A percentile compares a stretch with the other conserved stretches of the same genome.
phyloP scores from a whole-genome alignment of 2,113 vertebrate species.

The Alouatta palliata region DNA sequence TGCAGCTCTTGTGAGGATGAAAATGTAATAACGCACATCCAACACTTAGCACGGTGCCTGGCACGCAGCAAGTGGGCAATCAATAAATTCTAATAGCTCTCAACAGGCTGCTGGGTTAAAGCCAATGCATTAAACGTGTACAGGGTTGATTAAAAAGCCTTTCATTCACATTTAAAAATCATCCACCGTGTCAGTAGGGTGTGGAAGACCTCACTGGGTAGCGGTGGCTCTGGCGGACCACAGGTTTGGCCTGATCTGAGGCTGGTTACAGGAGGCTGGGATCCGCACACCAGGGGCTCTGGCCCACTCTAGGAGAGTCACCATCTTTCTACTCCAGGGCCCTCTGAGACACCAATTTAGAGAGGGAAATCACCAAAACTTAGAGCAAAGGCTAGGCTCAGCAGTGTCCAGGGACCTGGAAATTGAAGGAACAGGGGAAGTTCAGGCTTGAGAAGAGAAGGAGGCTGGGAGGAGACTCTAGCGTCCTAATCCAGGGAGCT shows the following conservation, averaged over 20 bases:
- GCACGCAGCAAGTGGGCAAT: background rate
- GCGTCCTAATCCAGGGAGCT: background rate
- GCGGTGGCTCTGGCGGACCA: background rate
- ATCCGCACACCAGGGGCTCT: background rate
- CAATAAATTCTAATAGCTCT: background rate
- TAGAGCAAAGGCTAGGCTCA: background rate
- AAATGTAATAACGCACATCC: accelerated
- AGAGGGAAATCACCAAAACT: background rate
- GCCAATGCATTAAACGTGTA: background rate
- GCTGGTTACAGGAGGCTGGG: background rate
- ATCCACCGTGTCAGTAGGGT: background rate
- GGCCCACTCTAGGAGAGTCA: background rate
- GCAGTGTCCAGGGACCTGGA: background rate
- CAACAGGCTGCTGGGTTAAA: background rate
- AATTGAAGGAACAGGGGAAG: background rate
- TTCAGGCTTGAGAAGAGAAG: background rate
- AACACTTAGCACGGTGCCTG: background rate
- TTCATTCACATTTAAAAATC: background rate
- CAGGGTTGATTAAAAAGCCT: background rate
- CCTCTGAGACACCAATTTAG: background rate
- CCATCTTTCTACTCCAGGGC: background rate
- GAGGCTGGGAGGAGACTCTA: background rate
- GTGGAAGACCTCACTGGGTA: background rate
- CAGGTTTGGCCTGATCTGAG: background rate
- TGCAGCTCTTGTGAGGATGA: background rate